Percentiles rank a stretch among this genome's conserved stretches.
These are phyloP conservation scores for Odontothrips loti DNA, from an alignment of 2,888 invertebrate genomes.

Conservation along the genomic window DNA sequence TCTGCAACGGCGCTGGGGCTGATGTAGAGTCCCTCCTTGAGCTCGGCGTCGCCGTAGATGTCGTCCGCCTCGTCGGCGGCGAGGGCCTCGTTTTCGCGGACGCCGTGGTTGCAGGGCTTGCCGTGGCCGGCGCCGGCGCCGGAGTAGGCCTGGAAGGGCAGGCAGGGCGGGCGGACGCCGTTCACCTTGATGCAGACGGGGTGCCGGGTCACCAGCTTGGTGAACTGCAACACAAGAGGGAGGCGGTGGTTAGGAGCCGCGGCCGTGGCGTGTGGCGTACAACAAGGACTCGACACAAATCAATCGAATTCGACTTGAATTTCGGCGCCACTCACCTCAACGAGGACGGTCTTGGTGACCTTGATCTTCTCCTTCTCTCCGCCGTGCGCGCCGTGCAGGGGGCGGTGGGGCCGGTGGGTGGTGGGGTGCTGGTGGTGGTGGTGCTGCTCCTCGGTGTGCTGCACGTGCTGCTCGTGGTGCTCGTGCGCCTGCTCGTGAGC, in stretches of 20 bases:
- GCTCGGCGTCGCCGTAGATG: constrained; percentile 30
- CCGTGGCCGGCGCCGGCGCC: neutral
- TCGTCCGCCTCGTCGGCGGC: constrained; percentile 25
- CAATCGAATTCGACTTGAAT: too few relatives aligned
- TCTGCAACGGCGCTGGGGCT: constrained; percentile 34
- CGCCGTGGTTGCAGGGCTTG: constrained; percentile 3
- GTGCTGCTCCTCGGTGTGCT: constrained; percentile 20
- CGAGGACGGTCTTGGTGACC: constrained; percentile 37
- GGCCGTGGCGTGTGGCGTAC: constrained; percentile 1
- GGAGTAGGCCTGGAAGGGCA: constrained; percentile 34
- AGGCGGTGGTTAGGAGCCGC: neutral
- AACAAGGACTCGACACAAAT: neutral
- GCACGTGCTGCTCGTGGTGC: neutral
- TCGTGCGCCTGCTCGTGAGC: constrained; percentile 17
- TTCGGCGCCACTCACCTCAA: constrained; percentile 36
- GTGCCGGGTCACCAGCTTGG: constrained; percentile 38
- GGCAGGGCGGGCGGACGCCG: constrained; percentile 38
- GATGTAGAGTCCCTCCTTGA: constrained; percentile 33
- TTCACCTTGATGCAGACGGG: constrained; percentile 39
- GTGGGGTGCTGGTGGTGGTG: constrained; percentile 27
- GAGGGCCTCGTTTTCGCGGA: neutral
- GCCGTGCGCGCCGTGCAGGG: neutral
- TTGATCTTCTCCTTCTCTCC: constrained; percentile 32
- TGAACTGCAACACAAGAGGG: constrained; percentile 36
- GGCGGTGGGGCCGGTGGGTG: constrained; percentile 23